These are phyloP conservation scores for Heliconius ethilla DNA, from an alignment of 2,888 invertebrate species.

Conservation along the genomic window DNA sequence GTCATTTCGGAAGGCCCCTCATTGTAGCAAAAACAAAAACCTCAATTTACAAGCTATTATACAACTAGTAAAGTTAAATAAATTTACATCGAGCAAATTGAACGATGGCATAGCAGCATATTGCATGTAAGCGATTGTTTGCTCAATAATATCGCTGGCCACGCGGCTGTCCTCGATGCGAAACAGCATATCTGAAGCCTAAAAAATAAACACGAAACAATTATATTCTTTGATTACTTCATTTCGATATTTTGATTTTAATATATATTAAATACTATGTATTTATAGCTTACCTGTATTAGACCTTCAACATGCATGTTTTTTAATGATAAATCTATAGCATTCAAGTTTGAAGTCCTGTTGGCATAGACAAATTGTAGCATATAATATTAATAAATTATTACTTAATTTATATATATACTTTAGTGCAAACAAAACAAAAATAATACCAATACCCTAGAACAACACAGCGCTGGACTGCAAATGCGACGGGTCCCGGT, in stretches of 20 bases:
- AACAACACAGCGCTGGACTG: neutral
- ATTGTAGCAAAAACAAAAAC: too few species aligned
- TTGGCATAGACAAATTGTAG: neutral
- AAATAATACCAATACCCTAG: neutral
- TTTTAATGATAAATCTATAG: conserved; percentile 29
- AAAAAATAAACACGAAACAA: conserved; percentile 17
- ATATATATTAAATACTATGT: neutral
- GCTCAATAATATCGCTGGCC: conserved; percentile 56
- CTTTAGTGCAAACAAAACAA: neutral
- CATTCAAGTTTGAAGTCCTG: neutral
- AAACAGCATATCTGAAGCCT: conserved; percentile 55
- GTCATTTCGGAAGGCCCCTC: too few species aligned
- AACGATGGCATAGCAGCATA: conserved; percentile 58
- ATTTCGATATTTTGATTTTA: neutral
- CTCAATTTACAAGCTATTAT: neutral
- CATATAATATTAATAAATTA: neutral
- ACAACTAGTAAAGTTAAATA: neutral
- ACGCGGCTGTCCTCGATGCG: conserved; percentile 53
- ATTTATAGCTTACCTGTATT: conserved; percentile 53
- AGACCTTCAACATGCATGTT: conserved; percentile 58
- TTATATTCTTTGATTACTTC: neutral
- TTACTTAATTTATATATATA: too few species aligned
- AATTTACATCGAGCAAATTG: conserved; percentile 60
- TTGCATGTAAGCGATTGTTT: conserved; percentile 57
- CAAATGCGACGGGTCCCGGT: neutral